These are phyloP conservation scores for Apaloderma vittatum DNA, from an alignment of 2,113 vertebrate genomes.

Conservation along the genomic window DNA sequence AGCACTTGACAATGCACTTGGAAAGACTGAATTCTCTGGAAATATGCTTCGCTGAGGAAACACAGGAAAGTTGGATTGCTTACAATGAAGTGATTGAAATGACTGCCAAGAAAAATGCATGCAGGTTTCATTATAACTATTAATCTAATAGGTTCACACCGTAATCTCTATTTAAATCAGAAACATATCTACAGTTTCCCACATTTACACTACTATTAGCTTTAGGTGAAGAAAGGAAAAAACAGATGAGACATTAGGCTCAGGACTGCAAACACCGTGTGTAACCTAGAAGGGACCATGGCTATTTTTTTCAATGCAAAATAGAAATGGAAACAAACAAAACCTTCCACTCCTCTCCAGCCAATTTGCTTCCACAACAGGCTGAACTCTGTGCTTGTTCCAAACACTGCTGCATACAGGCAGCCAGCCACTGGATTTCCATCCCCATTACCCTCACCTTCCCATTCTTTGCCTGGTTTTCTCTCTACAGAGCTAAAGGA, in stretches of 20 bases:
- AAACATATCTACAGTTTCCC: constrained; percentile 69
- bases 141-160: constrained; percentile 77
- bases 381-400: background rate
- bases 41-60: constrained; percentile 79
- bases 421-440: background rate
- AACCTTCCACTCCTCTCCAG: background rate
- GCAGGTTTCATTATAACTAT: constrained; percentile 79
- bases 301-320: constrained; percentile 34
- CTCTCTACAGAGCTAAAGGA: background rate
- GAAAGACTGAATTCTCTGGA: constrained; percentile 78
- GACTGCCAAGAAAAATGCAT: constrained; percentile 79
- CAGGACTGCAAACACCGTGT: constrained; percentile 43
- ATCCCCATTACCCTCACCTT: background rate
- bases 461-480: background rate
- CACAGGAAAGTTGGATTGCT: constrained; percentile 75
- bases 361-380: background rate
- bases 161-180: constrained; percentile 63
- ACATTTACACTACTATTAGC: constrained; percentile 77
- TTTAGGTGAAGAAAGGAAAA: constrained; percentile 70
- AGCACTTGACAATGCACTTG: constrained; percentile 74
- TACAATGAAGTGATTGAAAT: constrained; percentile 78
- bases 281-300: constrained; percentile 51
- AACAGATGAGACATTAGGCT: constrained; percentile 75
- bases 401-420: background rate
- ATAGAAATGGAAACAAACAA: constrained; percentile 43